Evolutionary conservation across 2,888 invertebrate species (phyloP).

Genomic region (Megalurothrips usitatus): DNA sequence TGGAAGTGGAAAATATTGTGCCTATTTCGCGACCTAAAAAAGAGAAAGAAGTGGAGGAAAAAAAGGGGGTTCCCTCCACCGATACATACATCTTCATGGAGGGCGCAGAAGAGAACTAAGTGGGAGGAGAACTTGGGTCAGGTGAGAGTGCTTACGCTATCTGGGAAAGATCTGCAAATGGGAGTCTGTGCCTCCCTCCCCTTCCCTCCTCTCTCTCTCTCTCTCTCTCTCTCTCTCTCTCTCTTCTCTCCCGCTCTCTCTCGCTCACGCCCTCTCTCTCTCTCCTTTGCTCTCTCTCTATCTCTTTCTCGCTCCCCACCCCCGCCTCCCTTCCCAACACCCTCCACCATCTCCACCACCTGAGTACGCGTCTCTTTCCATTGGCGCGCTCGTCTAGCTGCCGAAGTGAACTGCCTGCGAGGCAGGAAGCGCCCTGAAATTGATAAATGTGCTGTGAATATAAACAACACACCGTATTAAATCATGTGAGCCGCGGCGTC

Average conservation of each 20-base stretch:
- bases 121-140: background rate
- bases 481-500: background rate
- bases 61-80: background rate
- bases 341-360: no score
- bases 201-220: no score
- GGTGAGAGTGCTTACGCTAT: slow-evolving; percentile 16
- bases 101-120: background rate
- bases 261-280: no score
- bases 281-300: no score
- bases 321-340: background rate
- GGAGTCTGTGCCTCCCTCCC: background rate
- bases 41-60: no score
- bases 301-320: no score
- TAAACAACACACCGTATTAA: background rate
- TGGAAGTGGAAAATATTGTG: slow-evolving; percentile 1
- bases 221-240: no score
- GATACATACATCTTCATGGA: slow-evolving; percentile 7
- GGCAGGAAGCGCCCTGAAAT: background rate
- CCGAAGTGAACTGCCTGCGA: background rate
- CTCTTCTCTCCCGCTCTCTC: no score
- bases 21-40: background rate
- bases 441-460: slow-evolving; percentile 6
- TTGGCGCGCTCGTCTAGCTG: background rate
- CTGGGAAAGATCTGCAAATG: slow-evolving; percentile 13
- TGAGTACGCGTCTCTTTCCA: background rate